phyloP scores from a whole-genome alignment of 2,888 invertebrate species.

The Cybosia mesomella region DNA sequence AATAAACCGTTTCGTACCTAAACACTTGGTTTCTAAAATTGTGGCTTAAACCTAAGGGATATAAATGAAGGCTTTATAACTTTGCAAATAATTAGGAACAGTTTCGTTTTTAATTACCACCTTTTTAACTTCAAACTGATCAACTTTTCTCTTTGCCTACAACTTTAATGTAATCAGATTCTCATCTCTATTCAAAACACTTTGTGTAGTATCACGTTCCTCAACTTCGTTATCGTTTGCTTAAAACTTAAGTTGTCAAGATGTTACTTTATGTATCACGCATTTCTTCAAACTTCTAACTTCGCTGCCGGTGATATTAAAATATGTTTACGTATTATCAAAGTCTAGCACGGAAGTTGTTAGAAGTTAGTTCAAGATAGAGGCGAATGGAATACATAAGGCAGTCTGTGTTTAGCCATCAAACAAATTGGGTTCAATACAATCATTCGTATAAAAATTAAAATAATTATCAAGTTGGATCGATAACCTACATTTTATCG shows the following conservation, averaged over 20 bases:
- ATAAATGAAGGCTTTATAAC: not conserved
- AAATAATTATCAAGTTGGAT: no score
- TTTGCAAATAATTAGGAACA: not conserved
- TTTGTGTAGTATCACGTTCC: conserved; percentile 15
- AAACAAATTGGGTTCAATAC: not conserved
- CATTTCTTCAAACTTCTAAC: conserved; percentile 1
- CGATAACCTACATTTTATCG: not conserved
- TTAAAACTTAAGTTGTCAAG: conserved; percentile 21
- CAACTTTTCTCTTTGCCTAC: conserved; percentile 12
- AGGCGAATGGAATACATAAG: not conserved
- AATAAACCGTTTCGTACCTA: no score
- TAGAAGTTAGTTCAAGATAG: not conserved
- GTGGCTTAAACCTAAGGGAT: not conserved
- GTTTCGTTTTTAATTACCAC: conserved; percentile 17
- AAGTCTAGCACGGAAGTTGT: not conserved
- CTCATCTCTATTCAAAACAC: conserved; percentile 17
- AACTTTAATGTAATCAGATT: conserved; percentile 21
- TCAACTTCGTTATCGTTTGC: conserved; percentile 16
- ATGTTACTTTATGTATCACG: conserved; percentile 3
- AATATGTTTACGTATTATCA: not conserved
- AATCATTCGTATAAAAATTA: no score
- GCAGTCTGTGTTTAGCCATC: not conserved
- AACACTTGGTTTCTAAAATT: no score
- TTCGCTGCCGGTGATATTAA: conserved; percentile 4
- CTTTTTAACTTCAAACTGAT: conserved; percentile 11